Percentiles rank a stretch among this genome's conserved stretches.
Conservation (phyloP, 1,140 invertebrate genomes). For the Geopemphigus sp. region DNA sequence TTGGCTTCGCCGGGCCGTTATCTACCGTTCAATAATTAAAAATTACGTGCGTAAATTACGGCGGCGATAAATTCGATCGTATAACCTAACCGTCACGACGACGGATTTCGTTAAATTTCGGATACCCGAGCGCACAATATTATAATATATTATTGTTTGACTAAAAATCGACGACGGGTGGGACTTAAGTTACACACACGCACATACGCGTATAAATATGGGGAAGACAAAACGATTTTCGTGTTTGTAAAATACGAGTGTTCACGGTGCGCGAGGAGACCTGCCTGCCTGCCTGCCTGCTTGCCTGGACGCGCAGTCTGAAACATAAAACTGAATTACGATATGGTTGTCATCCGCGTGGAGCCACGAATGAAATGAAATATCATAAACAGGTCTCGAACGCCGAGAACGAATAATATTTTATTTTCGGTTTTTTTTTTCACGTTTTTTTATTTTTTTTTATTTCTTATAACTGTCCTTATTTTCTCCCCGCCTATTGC, state of each 20-base stretch:
- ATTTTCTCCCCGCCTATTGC: neutral
- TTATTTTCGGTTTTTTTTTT: conserved; percentile 14
- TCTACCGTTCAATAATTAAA: no score
- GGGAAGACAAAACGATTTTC: conserved; percentile 34
- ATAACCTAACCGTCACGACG: neutral
- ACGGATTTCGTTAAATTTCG: neutral
- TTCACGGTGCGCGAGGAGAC: conserved; percentile 9
- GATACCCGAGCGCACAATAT: neutral
- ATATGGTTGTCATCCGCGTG: conserved; percentile 28
- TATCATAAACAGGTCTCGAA: conserved; percentile 44
- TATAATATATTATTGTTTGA: conserved; percentile 11
- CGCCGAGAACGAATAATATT: conserved; percentile 30
- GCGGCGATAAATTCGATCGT: neutral
- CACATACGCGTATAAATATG: neutral
- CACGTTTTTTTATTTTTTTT: conserved; percentile 1
- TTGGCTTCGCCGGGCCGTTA: no score
- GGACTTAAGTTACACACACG: neutral
- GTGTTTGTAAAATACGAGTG: conserved; percentile 42
- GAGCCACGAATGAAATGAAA: conserved; percentile 36
- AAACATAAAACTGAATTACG: conserved; percentile 49
- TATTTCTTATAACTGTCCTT: neutral
- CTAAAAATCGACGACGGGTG: neutral
- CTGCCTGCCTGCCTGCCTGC: no score
- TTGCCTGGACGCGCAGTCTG: neutral
- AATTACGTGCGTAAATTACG: no score